phyloP scores from a whole-genome alignment of 1,140 invertebrate species.

The Hyposmocoma kahamanoa region DNA sequence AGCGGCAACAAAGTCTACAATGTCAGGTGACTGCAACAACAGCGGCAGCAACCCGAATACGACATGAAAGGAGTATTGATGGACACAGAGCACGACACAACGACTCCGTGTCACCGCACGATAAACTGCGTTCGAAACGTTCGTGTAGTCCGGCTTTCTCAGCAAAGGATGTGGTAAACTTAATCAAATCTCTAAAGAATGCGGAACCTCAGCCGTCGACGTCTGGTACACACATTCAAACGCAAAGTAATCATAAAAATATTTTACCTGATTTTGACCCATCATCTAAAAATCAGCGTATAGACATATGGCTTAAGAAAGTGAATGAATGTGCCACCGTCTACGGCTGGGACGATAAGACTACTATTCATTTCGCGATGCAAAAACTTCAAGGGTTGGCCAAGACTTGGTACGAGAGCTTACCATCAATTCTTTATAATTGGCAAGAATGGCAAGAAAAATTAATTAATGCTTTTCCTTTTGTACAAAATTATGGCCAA shows the following conservation, averaged over 20 bases:
- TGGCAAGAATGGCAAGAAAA: slow-evolving; percentile 5
- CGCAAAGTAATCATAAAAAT: not conserved
- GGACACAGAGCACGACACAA: no score
- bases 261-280: not conserved
- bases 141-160: slow-evolving; percentile 8
- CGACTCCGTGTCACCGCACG: no score
- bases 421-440: not conserved
- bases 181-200: slow-evolving; percentile 7
- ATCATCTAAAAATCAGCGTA: not conserved
- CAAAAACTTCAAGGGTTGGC: slow-evolving; percentile 3
- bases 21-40: no score
- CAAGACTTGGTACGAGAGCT: slow-evolving; percentile 8
- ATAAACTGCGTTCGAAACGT: not conserved
- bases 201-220: not conserved
- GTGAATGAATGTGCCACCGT: not conserved
- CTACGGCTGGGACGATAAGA: slow-evolving; percentile 1
- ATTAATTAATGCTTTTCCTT: slow-evolving; percentile 2
- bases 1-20: no score
- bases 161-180: slow-evolving; percentile 3
- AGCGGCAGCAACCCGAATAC: no score
- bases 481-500: slow-evolving; percentile 4
- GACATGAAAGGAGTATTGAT: no score
- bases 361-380: slow-evolving; percentile 4
- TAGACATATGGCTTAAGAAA: not conserved
- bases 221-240: not conserved